Percentiles rank a stretch among this genome's conserved stretches.
Conservation (phyloP, 2,113 vertebrate species). For the Camelus bactrianus region DNA sequence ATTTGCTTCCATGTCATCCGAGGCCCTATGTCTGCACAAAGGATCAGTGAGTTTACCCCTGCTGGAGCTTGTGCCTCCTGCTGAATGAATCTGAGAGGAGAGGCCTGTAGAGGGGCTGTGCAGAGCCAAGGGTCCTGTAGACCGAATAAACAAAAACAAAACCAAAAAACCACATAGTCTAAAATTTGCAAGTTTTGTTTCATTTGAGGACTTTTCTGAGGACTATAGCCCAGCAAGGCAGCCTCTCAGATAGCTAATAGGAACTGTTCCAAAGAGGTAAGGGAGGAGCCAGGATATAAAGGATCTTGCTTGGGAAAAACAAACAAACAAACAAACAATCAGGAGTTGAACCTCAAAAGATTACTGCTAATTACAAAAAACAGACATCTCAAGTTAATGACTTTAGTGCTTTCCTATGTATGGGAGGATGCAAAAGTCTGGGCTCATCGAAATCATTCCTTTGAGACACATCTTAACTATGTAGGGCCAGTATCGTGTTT, state of each 20-base stretch:
- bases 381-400: neutral
- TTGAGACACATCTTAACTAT: neutral
- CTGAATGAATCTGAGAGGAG: neutral
- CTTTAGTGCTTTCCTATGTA: neutral
- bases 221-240: too few relatives aligned
- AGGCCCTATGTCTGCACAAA: neutral
- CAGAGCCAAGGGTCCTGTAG: neutral
- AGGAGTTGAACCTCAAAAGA: neutral
- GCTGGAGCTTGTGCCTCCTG: neutral
- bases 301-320: neutral
- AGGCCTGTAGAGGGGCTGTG: too few relatives aligned
- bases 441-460: neutral
- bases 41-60: neutral
- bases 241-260: too few relatives aligned
- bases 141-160: too few relatives aligned
- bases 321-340: neutral
- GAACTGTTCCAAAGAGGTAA: neutral
- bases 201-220: too few relatives aligned
- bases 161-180: too few relatives aligned
- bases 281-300: neutral
- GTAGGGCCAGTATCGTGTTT: neutral
- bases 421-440: neutral
- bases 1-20: neutral
- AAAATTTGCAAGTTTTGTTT: too few relatives aligned
- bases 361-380: neutral